phyloP scores from a whole-genome alignment of 2,797 vertebrate genomes.

The Alca torda region DNA sequence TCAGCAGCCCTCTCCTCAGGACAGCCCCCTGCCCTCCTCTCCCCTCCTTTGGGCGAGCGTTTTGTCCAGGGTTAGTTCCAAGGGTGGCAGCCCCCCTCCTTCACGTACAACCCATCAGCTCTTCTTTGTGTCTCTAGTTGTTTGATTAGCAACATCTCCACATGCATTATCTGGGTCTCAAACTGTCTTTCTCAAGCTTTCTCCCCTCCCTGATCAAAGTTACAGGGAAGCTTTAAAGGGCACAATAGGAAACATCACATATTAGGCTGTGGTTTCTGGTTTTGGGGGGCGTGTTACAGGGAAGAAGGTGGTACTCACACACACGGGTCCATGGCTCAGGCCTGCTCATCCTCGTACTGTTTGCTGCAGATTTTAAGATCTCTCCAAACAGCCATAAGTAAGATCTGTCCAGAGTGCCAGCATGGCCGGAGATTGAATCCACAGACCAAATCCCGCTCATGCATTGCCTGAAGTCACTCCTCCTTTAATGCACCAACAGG shows the following conservation, averaged over 20 bases:
- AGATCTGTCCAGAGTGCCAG: background rate
- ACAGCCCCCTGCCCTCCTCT: background rate
- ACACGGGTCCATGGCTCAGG: background rate
- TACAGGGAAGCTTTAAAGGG: background rate
- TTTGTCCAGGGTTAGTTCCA: background rate
- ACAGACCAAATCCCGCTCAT: background rate
- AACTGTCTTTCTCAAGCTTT: background rate
- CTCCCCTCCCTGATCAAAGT: background rate
- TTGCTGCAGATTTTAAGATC: background rate
- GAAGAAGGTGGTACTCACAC: background rate
- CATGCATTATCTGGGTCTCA: background rate
- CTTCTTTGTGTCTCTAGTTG: background rate
- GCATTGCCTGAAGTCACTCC: background rate
- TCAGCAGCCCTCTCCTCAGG: background rate
- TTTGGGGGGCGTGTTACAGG: background rate
- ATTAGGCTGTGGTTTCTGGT: too few relatives aligned
- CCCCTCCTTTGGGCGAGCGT: fast-evolving
- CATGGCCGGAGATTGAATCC: fast-evolving
- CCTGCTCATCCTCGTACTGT: fast-evolving
- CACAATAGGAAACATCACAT: background rate
- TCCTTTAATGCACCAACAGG: background rate
- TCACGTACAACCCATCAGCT: background rate
- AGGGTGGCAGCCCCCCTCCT: background rate
- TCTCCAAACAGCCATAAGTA: background rate
- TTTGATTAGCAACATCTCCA: background rate